Base-by-base conservation (phyloP, 2,888 invertebrate genomes). In the Scelioninae gen. 2 region DNA sequence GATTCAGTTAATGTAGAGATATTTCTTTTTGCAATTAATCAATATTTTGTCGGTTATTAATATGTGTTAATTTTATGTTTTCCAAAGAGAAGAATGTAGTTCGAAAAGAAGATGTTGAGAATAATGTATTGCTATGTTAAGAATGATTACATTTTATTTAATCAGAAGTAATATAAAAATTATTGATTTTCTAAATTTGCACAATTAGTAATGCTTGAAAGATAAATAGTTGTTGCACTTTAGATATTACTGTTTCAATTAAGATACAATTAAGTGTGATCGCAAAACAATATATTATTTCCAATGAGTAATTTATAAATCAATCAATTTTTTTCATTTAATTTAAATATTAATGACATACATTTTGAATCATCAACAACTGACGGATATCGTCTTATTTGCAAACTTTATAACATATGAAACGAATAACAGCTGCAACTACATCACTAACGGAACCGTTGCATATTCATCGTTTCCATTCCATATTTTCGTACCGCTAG, bases 401-500 rank as follows among this genome's bases (percentile, higher is more conserved):
- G 70, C 67, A 63, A 60, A 69, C 65, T 63, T 60, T 63, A 64
- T 65, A 57, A 57, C 71, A 52, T 63, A 71, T 68, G 65, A 71
- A 74, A 74, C 68, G 63, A 74, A 63, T 71, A 74, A 74, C 74
- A 74, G 74, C 74, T 74, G 74, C 74, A 64, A 48, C 73, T 55
- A 64, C 58, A 73, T 35, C 48, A 37, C 69, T 63, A 61, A 57
- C 67, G 52, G 46, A 63, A 74, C 74, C 68, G 67, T 74, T 73
- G 65, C 69, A 48, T 69, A 65, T 70, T 74, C 58, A 68, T 55
- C 65, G 60, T 53, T 60, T 58, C 67, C 63, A n/a, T 67, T 71
- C 61, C 71, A 61, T 74, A 67, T 74, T 74, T 71, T 74, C 70
- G 53, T 68, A 60, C 63, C 18, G 67, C 41, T 63, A 63, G 67